Conservation (phyloP, 1,140 invertebrate genomes). For the Drosophila nigromelanica region DNA sequence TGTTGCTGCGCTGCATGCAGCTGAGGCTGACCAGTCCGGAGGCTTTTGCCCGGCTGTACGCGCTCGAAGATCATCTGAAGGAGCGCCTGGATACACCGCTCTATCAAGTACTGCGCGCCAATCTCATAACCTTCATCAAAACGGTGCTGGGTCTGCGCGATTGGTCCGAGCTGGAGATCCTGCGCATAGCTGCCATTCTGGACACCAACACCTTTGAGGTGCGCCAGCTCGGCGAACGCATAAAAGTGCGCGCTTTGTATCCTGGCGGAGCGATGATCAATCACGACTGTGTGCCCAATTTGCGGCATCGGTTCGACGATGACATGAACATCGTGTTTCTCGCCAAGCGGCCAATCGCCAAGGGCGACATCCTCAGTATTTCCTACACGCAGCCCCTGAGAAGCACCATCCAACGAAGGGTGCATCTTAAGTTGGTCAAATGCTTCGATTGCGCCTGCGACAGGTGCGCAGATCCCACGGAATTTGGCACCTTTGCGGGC, state of each 20-base stretch:
- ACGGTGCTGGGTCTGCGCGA: conserved; percentile 85
- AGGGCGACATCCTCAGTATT: conserved; percentile 87
- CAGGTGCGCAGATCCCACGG: conserved; percentile 87
- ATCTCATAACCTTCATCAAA: conserved; percentile 86
- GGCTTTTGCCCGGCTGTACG: conserved; percentile 85
- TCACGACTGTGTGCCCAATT: conserved; percentile 88
- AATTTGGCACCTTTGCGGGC: conserved; percentile 87
- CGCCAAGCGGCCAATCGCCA: conserved; percentile 87
- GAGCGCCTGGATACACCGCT: conserved; percentile 86
- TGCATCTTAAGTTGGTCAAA: conserved; percentile 87
- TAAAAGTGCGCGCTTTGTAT: conserved; percentile 86
- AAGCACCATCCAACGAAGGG: conserved; percentile 87
- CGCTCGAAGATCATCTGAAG: conserved; percentile 87
- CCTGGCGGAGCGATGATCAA: conserved; percentile 86
- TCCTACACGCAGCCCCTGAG: conserved; percentile 88
- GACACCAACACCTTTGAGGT: conserved; percentile 89
- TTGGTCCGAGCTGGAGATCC: conserved; percentile 86
- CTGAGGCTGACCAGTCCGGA: conserved; percentile 85
- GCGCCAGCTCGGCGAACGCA: conserved; percentile 83
- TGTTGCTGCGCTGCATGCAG: conserved; percentile 87
- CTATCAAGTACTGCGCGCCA: conserved; percentile 86
- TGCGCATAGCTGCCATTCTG: conserved; percentile 87
- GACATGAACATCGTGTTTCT: conserved; percentile 85
- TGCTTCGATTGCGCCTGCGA: conserved; percentile 87
- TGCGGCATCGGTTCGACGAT: conserved; percentile 87